Conservation (phyloP, 2,888 invertebrate species). For the Lepidochrysops patricia region DNA sequence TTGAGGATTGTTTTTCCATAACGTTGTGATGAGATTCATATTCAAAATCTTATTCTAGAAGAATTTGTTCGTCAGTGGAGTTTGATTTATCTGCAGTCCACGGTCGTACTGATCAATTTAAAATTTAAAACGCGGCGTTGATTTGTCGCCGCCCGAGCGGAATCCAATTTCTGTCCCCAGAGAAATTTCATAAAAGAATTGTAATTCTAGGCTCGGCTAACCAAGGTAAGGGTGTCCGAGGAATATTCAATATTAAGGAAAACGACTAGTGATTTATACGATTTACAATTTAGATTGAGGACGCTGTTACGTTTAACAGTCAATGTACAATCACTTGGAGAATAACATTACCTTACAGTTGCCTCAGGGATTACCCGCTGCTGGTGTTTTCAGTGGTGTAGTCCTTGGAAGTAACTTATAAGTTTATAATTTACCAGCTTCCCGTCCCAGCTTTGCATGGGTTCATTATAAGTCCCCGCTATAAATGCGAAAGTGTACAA, state of each 20-base stretch:
- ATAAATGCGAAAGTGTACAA: no score
- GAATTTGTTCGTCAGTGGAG: not conserved
- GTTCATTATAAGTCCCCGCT: no score
- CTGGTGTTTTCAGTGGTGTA: no score
- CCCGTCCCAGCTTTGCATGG: no score
- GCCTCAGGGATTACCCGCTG: no score
- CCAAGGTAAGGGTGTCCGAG: not conserved
- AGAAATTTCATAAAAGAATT: constrained; percentile 4
- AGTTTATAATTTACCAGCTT: no score
- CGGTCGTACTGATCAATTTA: constrained; percentile 18
- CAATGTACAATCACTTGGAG: not conserved
- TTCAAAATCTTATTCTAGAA: not conserved
- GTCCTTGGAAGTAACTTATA: no score
- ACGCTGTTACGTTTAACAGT: not conserved
- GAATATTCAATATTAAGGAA: constrained; percentile 1
- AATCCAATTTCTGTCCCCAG: not conserved
- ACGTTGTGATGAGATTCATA: not conserved
- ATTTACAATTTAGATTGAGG: not conserved
- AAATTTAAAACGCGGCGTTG: constrained; percentile 20
- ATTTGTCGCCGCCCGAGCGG: constrained; percentile 8
- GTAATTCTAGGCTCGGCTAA: not conserved
- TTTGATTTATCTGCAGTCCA: not conserved
- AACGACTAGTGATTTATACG: not conserved
- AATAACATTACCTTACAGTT: not conserved
- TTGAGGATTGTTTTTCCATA: not conserved